These are phyloP conservation scores for Apogon hyalosoma DNA, from an alignment of 2,797 vertebrate species.

Conservation along the genomic window DNA sequence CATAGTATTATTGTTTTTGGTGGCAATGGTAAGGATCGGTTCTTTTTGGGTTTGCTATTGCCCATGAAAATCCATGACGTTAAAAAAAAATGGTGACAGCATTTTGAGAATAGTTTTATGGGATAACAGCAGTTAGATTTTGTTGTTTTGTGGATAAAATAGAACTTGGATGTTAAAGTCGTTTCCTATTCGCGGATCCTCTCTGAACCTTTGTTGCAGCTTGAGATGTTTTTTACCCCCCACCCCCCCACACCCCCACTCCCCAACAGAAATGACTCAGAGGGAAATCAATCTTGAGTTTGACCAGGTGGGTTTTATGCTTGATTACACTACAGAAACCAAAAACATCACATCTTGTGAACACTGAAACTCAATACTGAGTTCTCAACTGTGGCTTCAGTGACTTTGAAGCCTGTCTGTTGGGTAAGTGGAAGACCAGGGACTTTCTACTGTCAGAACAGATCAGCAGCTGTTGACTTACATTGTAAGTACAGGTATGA, in stretches of 20 bases:
- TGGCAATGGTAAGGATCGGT: too few species aligned
- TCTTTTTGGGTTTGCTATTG: too few species aligned
- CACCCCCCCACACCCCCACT: not conserved
- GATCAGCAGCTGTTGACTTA: conserved; percentile 47
- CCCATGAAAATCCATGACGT: too few species aligned
- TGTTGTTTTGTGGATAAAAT: too few species aligned
- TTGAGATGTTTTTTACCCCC: conserved; percentile 17
- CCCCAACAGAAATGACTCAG: conserved; percentile 38
- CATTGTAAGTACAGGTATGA: conserved; percentile 25
- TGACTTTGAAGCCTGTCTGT: conserved; percentile 21
- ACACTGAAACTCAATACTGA: conserved; percentile 38
- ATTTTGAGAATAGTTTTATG: not conserved
- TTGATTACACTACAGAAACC: conserved; percentile 39
- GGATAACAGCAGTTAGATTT: not conserved
- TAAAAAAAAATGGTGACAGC: too few species aligned
- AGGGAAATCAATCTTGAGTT: conserved; percentile 43
- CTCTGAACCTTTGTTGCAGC: not conserved
- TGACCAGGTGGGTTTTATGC: conserved; percentile 42
- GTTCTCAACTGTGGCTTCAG: conserved; percentile 17
- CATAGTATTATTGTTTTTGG: too few species aligned
- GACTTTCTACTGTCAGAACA: conserved; percentile 57
- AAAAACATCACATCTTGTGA: conserved; percentile 20
- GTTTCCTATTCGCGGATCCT: not conserved
- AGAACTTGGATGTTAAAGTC: not conserved
- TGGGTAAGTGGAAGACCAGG: conserved; percentile 20